Evolutionary conservation across 2,888 invertebrate species (phyloP).

Genomic region (Meganola albula): DNA sequence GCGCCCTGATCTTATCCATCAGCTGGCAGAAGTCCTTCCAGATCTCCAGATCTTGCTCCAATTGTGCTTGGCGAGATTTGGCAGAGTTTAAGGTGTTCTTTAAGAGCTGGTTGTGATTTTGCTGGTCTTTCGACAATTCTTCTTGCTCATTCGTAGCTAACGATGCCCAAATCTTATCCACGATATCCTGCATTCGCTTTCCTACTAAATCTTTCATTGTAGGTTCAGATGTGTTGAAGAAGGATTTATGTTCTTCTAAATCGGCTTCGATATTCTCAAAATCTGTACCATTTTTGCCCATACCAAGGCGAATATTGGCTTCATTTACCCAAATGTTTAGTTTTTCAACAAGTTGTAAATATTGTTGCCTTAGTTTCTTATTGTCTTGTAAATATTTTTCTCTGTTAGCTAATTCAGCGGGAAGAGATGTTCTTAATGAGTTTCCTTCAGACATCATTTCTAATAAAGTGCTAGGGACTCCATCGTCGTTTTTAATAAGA

Average conservation of each 20-base stretch:
- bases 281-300: conserved; percentile 90
- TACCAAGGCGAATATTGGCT: conserved; percentile 85
- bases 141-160: conserved; percentile 88
- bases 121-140: conserved; percentile 87
- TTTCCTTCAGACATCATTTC: conserved; percentile 92
- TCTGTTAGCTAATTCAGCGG: conserved; percentile 88
- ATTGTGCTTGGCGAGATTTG: conserved; percentile 85
- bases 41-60: conserved; percentile 89
- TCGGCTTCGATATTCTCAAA: conserved; percentile 90
- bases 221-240: conserved; percentile 86
- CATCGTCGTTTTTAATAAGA: conserved; percentile 84
- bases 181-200: conserved; percentile 88
- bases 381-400: conserved; percentile 88
- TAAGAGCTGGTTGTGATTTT: conserved; percentile 87
- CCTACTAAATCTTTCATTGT: conserved; percentile 88
- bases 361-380: conserved; percentile 85
- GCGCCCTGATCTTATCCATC: conserved; percentile 86
- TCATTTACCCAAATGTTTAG: conserved; percentile 90
- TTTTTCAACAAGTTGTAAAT: conserved; percentile 85
- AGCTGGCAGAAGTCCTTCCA: conserved; percentile 91
- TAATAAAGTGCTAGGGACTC: conserved; percentile 86
- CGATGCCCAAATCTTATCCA: conserved; percentile 93
- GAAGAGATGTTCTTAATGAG: conserved; percentile 85
- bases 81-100: conserved; percentile 91
- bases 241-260: conserved; percentile 91